A percentile compares a stretch with the other conserved stretches of the same genome.
phyloP scores from a whole-genome alignment of 2,888 invertebrate genomes.

The Melanostoma scalare region DNA sequence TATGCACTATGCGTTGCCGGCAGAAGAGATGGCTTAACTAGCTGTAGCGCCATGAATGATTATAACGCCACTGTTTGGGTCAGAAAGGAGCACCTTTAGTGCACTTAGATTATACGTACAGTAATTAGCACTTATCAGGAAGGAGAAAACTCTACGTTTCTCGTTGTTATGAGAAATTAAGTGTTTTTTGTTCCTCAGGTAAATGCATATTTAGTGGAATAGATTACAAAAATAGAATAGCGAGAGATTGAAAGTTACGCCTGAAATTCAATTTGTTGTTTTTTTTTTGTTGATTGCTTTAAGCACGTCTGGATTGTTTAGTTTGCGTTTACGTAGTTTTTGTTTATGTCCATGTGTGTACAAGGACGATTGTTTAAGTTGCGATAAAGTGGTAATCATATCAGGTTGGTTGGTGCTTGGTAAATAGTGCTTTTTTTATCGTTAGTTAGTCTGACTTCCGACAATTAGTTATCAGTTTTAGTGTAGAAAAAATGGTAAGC shows the following conservation, averaged over 20 bases:
- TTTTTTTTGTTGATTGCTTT: constrained; percentile 2
- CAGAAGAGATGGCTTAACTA: neutral
- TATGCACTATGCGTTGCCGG: too few species aligned
- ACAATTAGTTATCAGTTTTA: constrained; percentile 53
- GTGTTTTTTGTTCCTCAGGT: constrained; percentile 1
- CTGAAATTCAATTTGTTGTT: constrained; percentile 24
- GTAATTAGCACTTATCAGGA: constrained; percentile 51
- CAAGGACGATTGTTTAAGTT: constrained; percentile 44
- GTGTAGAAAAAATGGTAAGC: neutral
- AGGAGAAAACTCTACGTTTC: neutral
- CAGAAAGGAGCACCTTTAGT: constrained; percentile 38
- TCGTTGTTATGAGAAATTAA: constrained; percentile 4
- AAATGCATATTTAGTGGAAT: constrained; percentile 40
- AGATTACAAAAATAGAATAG: constrained; percentile 51
- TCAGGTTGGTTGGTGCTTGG: constrained; percentile 8
- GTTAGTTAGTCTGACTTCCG: constrained; percentile 33
- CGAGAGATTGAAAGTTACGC: constrained; percentile 38
- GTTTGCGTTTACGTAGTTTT: too few species aligned
- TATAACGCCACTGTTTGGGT: constrained; percentile 16
- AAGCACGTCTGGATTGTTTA: too few species aligned
- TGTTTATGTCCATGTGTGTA: neutral
- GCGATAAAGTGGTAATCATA: constrained; percentile 23
- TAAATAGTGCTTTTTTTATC: constrained; percentile 30
- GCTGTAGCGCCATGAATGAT: neutral
- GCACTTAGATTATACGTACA: constrained; percentile 13